phyloP scores from a whole-genome alignment of 1,140 invertebrate genomes.

The Platyura marginata region DNA sequence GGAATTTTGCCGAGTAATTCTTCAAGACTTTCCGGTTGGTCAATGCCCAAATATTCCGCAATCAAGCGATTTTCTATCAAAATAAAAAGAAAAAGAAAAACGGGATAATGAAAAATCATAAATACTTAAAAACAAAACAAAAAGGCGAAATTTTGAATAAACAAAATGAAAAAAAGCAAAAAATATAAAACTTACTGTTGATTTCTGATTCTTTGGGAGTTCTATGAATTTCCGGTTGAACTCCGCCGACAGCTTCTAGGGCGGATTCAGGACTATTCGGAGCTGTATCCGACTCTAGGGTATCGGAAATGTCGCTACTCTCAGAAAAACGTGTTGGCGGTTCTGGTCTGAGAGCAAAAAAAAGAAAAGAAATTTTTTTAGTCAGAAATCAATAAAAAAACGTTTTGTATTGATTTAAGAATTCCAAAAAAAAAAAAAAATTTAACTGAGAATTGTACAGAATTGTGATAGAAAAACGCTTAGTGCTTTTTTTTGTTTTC shows the following conservation, averaged over 20 bases:
- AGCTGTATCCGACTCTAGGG: background rate
- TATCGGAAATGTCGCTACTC: constrained; percentile 1
- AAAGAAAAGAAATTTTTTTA: background rate
- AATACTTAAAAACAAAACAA: background rate
- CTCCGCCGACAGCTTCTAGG: constrained; percentile 24
- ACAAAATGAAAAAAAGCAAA: background rate
- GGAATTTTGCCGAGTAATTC: constrained; percentile 28
- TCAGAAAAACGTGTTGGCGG: background rate
- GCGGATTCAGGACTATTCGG: background rate
- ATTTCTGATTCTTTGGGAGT: constrained; percentile 15
- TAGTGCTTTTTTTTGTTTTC: no score
- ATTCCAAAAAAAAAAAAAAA: no score
- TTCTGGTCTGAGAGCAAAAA: background rate
- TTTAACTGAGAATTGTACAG: no score
- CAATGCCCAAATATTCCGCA: background rate
- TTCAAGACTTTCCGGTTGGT: background rate
- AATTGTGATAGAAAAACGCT: no score
- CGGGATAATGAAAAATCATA: no score
- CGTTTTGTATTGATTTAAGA: no score
- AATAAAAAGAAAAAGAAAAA: background rate
- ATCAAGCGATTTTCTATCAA: background rate
- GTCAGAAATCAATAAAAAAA: background rate
- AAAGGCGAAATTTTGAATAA: background rate
- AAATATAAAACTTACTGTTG: constrained; percentile 1
- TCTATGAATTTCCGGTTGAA: constrained; percentile 30